Percentiles rank a stretch among this genome's conserved stretches.
Conservation (phyloP, 1,140 invertebrate species). For the Aradophagus sp. region DNA sequence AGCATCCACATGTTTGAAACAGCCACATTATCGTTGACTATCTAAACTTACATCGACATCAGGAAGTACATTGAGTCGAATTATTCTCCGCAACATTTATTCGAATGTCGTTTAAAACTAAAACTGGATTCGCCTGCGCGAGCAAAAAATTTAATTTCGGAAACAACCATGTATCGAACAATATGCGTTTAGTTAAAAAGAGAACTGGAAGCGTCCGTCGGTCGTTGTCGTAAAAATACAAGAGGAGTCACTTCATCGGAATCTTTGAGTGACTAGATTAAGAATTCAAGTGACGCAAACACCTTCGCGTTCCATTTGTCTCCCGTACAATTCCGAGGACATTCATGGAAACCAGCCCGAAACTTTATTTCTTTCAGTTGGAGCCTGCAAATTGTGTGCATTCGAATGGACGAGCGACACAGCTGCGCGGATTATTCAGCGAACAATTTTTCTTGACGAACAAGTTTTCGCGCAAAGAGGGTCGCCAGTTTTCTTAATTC, state of each 20-base stretch:
- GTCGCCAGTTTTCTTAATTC: slow-evolving; percentile 33
- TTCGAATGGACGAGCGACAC: slow-evolving; percentile 49
- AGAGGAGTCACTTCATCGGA: slow-evolving; percentile 44
- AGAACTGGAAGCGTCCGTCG: slow-evolving; percentile 27
- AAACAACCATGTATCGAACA: not conserved
- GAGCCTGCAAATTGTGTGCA: slow-evolving; percentile 52
- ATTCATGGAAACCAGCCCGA: slow-evolving; percentile 50
- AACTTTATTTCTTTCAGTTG: slow-evolving; percentile 51
- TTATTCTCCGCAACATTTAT: no score
- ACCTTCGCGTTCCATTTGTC: slow-evolving; percentile 54
- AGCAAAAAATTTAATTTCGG: no score
- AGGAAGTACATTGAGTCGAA: no score
- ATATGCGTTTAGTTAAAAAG: slow-evolving; percentile 2
- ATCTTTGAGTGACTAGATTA: slow-evolving; percentile 61
- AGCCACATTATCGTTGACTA: no score
- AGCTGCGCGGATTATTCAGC: slow-evolving; percentile 67
- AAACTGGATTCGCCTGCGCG: no score
- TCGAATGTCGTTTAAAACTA: no score
- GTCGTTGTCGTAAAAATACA: slow-evolving; percentile 32
- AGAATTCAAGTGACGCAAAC: slow-evolving; percentile 65
- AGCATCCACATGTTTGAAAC: no score
- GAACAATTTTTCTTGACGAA: slow-evolving; percentile 59
- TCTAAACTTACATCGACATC: no score
- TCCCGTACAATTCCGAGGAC: slow-evolving; percentile 44
- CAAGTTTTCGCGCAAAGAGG: slow-evolving; percentile 9